A percentile compares a stretch with the other conserved stretches of the same genome.
These are phyloP conservation scores for Gymnothorax javanicus DNA, from an alignment of 2,797 vertebrate genomes.

Conservation along the genomic window DNA sequence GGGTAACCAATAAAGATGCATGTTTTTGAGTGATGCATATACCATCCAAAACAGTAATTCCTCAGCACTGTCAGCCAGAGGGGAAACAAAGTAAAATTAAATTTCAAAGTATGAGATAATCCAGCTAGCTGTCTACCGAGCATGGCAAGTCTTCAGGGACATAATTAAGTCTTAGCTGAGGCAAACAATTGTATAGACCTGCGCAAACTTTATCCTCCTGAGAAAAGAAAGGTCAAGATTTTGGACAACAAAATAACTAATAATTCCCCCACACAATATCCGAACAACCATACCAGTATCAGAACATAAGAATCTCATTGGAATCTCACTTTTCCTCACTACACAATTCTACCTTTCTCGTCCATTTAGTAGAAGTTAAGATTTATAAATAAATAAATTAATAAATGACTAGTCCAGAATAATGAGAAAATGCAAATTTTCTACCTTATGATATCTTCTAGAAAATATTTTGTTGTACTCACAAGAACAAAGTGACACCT, in stretches of 20 bases:
- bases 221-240: conserved; percentile 12
- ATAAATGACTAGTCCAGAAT: too few relatives aligned
- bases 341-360: background rate
- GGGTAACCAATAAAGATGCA: background rate
- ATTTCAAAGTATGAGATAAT: background rate
- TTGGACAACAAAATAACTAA: conserved; percentile 1
- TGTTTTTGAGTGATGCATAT: background rate
- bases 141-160: background rate
- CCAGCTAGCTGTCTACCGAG: background rate
- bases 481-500: too few relatives aligned
- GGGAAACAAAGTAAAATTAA: background rate
- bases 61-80: background rate
- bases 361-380: background rate
- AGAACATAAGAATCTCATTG: background rate
- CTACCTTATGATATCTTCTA: too few relatives aligned
- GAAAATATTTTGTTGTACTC: too few relatives aligned
- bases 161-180: conserved; percentile 11
- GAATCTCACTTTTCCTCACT: background rate
- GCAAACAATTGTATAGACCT: background rate
- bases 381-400: too few relatives aligned
- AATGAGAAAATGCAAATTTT: too few relatives aligned
- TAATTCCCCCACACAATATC: background rate
- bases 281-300: background rate
- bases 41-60: background rate
- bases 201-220: background rate